Evolutionary conservation across 2,797 vertebrate species (phyloP).

Genomic region (Channallabes apus): DNA sequence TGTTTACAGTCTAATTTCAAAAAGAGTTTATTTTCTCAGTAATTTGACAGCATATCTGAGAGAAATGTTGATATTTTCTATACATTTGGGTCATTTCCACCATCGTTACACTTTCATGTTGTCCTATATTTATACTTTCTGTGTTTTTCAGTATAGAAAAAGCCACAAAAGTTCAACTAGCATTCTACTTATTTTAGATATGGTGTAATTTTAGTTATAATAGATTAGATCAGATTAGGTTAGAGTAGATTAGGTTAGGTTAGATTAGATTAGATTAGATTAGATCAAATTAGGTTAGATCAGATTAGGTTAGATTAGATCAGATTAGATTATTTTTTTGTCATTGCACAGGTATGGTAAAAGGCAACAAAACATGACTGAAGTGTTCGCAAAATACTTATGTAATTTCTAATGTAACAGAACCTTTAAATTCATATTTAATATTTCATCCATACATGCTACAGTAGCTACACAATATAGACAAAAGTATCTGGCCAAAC

Average conservation of each 20-base stretch:
- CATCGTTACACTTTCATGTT: not conserved
- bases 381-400: not conserved
- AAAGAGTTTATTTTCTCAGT: not conserved
- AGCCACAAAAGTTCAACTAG: not conserved
- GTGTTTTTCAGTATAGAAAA: not conserved
- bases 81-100: not conserved
- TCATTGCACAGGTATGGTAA: too few relatives aligned
- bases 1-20: not conserved
- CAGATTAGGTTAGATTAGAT: too few relatives aligned
- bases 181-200: not conserved
- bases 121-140: not conserved
- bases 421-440: not conserved
- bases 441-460: not conserved
- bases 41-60: not conserved
- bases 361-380: not conserved
- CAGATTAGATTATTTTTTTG: too few relatives aligned
- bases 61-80: slow-evolving; percentile 1
- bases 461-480: too few relatives aligned
- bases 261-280: too few relatives aligned
- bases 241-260: too few relatives aligned
- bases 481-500: too few relatives aligned
- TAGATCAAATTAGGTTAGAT: too few relatives aligned
- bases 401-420: not conserved
- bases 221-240: too few relatives aligned
- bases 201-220: not conserved